Conservation (phyloP, 2,113 vertebrate genomes). For the Bubo bubo region DNA sequence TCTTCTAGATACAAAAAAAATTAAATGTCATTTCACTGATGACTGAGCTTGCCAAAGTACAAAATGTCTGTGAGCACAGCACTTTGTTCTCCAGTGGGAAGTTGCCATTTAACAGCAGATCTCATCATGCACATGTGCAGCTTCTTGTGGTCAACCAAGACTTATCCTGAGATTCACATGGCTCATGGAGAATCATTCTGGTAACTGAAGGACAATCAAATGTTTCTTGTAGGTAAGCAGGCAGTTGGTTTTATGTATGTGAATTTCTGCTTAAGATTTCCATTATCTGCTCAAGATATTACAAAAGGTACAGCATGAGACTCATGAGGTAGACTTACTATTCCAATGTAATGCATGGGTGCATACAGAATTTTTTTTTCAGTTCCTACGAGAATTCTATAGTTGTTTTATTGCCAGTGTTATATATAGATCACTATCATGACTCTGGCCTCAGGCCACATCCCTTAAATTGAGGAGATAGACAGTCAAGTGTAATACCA, state of each 20-base stretch:
- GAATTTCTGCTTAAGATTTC: background rate
- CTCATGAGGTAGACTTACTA: background rate
- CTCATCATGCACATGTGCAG: background rate
- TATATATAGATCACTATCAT: background rate
- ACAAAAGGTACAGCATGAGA: background rate
- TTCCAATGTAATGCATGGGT: background rate
- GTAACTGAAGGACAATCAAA: background rate
- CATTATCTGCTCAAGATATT: background rate
- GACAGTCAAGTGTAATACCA: conserved; percentile 8
- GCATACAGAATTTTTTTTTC: background rate
- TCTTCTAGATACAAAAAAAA: background rate
- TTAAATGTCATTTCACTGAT: background rate
- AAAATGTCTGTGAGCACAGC: background rate
- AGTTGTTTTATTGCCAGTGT: background rate
- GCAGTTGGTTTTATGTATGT: background rate
- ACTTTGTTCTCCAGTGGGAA: background rate
- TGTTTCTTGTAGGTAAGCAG: background rate
- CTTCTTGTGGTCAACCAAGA: background rate
- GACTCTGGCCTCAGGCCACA: background rate
- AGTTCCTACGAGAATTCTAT: background rate
- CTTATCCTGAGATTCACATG: background rate
- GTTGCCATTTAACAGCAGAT: background rate
- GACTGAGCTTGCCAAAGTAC: background rate
- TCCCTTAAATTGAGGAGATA: conserved; percentile 1
- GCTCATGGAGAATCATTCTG: background rate